Evolutionary conservation across 2,113 vertebrate genomes (phyloP).

Genomic region (Plectropomus leopardus): DNA sequence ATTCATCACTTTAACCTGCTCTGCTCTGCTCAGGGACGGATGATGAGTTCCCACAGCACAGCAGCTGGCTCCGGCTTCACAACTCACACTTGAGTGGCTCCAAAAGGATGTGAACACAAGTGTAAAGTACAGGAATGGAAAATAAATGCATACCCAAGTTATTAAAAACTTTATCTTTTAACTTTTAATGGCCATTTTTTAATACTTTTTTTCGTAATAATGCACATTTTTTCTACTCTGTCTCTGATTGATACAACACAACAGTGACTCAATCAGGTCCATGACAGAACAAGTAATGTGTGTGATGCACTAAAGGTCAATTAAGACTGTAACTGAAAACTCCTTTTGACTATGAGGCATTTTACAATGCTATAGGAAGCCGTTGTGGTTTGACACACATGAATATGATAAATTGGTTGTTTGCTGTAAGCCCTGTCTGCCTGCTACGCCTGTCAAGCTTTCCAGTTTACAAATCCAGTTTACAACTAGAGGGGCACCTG

Average conservation of each 20-base stretch:
- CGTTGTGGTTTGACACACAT: not conserved
- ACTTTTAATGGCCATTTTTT: not conserved
- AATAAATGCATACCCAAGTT: not conserved
- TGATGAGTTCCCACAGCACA: slow-evolving; percentile 63
- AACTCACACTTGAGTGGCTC: slow-evolving; percentile 21
- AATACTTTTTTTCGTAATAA: not conserved
- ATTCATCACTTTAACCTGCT: slow-evolving; percentile 79
- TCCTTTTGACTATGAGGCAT: not conserved
- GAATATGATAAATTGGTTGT: not conserved
- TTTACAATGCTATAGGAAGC: not conserved
- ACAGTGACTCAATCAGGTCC: not conserved
- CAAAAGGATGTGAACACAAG: slow-evolving; percentile 19
- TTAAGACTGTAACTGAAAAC: not conserved
- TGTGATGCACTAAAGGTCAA: not conserved
- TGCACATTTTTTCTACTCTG: not conserved
- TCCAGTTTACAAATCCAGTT: not conserved
- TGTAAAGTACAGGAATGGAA: not conserved
- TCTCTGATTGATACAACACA: not conserved
- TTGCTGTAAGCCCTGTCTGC: not conserved
- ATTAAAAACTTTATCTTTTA: not conserved
- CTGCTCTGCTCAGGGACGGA: slow-evolving; percentile 55
- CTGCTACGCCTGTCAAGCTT: not conserved
- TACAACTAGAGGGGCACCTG: too few species aligned
- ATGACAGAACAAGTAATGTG: not conserved
- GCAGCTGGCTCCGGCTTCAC: slow-evolving; percentile 56